These are phyloP conservation scores for Romanomermis culicivorax DNA, from an alignment of 2,888 invertebrate genomes.

Conservation along the genomic window DNA sequence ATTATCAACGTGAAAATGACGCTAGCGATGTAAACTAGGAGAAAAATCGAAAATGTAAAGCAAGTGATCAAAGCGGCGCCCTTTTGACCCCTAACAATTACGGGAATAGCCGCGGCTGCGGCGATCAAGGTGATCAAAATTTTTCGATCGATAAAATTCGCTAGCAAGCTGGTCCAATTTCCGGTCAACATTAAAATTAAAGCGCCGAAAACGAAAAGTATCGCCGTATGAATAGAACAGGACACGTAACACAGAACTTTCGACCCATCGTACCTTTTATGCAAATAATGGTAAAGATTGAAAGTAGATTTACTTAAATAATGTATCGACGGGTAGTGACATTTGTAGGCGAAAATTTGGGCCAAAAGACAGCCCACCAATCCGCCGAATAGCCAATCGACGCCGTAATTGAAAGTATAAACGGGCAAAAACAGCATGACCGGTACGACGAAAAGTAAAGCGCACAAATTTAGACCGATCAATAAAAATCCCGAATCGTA, in stretches of 20 bases:
- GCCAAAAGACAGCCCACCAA: not conserved
- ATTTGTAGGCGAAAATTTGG: not conserved
- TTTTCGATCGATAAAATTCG: no score
- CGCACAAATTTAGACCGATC: not conserved
- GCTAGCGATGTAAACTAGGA: no score
- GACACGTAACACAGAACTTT: not conserved
- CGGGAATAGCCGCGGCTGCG: no score
- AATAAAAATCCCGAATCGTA: not conserved
- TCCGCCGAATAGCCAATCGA: not conserved
- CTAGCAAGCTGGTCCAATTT: not conserved
- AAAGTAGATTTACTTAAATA: not conserved
- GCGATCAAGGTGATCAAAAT: no score
- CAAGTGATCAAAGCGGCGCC: not conserved
- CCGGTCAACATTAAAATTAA: not conserved
- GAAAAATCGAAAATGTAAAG: not conserved
- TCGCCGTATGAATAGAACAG: not conserved
- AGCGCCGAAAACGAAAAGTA: not conserved
- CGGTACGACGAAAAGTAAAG: not conserved
- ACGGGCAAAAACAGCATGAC: not conserved
- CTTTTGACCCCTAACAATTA: no score
- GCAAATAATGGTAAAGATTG: conserved; percentile 5
- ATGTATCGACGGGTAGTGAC: conserved; percentile 1
- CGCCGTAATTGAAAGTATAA: not conserved
- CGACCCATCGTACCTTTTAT: not conserved
- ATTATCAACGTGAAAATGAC: not conserved